Evolutionary conservation across 1,140 invertebrate species (phyloP).

Genomic region (Caenorhabditis remanei): DNA sequence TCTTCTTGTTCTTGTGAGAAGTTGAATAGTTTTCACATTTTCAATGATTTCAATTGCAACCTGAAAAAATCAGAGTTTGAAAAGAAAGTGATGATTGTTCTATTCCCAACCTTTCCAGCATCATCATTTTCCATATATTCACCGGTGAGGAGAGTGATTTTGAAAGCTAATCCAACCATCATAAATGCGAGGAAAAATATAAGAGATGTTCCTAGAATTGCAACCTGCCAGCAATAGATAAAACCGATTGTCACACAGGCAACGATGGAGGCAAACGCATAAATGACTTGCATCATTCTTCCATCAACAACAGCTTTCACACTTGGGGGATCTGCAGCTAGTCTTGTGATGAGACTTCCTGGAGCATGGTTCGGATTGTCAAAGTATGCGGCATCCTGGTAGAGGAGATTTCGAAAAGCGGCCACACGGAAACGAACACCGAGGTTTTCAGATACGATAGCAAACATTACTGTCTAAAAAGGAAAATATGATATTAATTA

Average conservation of each 20-base stretch:
- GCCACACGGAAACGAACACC: constrained; percentile 78
- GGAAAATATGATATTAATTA: neutral
- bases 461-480: constrained; percentile 65
- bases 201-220: constrained; percentile 64
- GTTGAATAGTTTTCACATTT: constrained; percentile 86
- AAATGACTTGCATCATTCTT: constrained; percentile 78
- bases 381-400: constrained; percentile 80
- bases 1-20: constrained; percentile 80
- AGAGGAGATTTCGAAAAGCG: constrained; percentile 79
- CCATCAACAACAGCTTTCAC: constrained; percentile 80
- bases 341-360: constrained; percentile 79
- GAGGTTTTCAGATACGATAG: constrained; percentile 78
- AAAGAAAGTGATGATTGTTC: constrained; percentile 75
- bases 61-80: neutral
- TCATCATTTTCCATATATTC: constrained; percentile 80
- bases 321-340: constrained; percentile 80
- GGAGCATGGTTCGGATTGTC: constrained; percentile 79
- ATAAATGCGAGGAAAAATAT: constrained; percentile 82
- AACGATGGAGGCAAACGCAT: constrained; percentile 78
- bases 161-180: constrained; percentile 85
- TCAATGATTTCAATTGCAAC: constrained; percentile 84
- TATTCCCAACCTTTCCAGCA: constrained; percentile 62
- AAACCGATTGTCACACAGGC: constrained; percentile 75
- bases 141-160: constrained; percentile 84
- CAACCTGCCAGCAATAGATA: constrained; percentile 78